Evolutionary conservation across 2,113 vertebrate genomes (phyloP), one percentile per base, ranked within the genome.

Genomic region (Puffinus mauretanicus): DNA sequence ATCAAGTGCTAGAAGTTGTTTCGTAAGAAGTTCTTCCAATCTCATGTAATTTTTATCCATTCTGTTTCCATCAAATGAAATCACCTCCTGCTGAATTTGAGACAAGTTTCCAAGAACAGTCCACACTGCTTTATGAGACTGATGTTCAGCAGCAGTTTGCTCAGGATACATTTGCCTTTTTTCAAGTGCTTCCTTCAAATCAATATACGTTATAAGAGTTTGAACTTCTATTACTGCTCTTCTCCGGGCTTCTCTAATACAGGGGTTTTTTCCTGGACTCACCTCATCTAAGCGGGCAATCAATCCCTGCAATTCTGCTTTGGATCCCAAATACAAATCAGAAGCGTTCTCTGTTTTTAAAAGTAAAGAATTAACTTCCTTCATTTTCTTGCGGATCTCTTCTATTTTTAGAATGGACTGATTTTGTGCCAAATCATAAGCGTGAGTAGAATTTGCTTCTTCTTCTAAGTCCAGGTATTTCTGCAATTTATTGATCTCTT

Each of bases 11-110:
- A 99, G 98, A 86, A 99, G 98, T 82, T 99, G 99, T 85, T 99
- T 99, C 40, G 99, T 99, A 89, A 99, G 98, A 66, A 99, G 98
- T 97, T 99, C 99, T 95, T 99, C 99, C 96, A 99, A 94, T 11
- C 99, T 96, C 97, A 99, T 99, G 97, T 99, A 99, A 98, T 98
- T 99, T 98, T 99, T 99, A 97, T 99, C 99, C 0, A 97, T 97
- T 92, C 99, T 98, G 82, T 99, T 99, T 22, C 99, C 99, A 26
- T 99, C 99, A 60, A 99, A 99, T 3, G 98, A 98, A 84, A 99
- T 98, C 13, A 99, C 99, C 82, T 99, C 98, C 10, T 98, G 98
- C 96, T 99, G 99, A 95, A 99, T 99, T 93, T 99, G 98, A 1
- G 99, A 99, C 89, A 99, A 95, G 97, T 97, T 98, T 69, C 98